Percentiles rank a stretch among this genome's conserved stretches.
Evolutionary conservation across 1,140 invertebrate genomes (phyloP).

Genomic region (Hesperophylax magnus): DNA sequence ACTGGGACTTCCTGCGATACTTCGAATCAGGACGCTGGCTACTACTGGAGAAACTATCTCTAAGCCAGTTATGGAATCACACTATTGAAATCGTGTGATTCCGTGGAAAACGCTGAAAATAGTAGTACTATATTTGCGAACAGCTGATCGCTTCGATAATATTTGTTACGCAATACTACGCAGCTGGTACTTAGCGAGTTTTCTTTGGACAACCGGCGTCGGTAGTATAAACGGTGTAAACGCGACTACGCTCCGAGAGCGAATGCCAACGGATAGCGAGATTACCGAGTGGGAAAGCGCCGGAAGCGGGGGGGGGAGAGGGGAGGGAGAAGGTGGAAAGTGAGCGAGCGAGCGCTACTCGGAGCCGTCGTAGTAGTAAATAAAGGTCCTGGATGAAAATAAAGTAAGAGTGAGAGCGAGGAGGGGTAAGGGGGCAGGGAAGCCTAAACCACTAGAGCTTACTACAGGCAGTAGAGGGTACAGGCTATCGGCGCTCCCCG

Average conservation of each 20-base stretch:
- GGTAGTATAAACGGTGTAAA: neutral
- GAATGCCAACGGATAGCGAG: conserved; percentile 38
- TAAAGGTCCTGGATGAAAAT: conserved; percentile 40
- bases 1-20: no score
- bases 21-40: no score
- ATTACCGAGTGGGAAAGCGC: conserved; percentile 36
- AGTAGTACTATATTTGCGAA: conserved; percentile 24
- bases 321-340: conserved; percentile 16
- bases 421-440: neutral
- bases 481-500: neutral
- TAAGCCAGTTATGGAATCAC: neutral
- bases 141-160: conserved; percentile 47
- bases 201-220: conserved; percentile 7
- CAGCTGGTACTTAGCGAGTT: conserved; percentile 32
- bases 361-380: conserved; percentile 32
- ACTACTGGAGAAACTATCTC: neutral
- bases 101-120: conserved; percentile 1
- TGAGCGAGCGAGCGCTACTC: conserved; percentile 24
- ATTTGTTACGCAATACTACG: conserved; percentile 44
- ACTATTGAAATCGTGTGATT: no score
- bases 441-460: conserved; percentile 13
- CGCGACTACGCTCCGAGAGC: conserved; percentile 43
- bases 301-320: conserved; percentile 28
- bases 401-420: conserved; percentile 28
- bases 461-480: neutral